Percentiles rank a stretch among this genome's conserved stretches.
Conservation (phyloP, 2,797 vertebrate species). For the Selene dorsalis region DNA sequence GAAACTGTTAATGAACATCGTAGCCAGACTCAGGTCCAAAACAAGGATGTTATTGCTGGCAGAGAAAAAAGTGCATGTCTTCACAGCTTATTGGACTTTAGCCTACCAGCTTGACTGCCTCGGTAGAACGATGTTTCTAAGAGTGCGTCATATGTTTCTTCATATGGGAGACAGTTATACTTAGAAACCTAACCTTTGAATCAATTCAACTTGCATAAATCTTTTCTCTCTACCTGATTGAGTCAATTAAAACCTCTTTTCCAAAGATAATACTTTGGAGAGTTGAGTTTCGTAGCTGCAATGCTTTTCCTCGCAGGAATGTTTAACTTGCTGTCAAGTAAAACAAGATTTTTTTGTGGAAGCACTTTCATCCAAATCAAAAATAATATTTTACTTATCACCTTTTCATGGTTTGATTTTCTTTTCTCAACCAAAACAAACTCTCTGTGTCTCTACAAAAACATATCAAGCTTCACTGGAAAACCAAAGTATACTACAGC, state of each 20-base stretch:
- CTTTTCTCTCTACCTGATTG: constrained; percentile 60
- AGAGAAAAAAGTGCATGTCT: constrained; percentile 56
- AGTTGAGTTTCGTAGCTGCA: constrained; percentile 53
- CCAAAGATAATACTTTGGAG: constrained; percentile 68
- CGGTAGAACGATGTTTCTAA: constrained; percentile 55
- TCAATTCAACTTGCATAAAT: constrained; percentile 49
- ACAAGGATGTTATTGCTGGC: constrained; percentile 78
- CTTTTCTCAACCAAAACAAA: constrained; percentile 51
- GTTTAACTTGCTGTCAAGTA: constrained; percentile 70
- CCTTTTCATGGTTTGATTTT: constrained; percentile 60
- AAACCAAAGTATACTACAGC: constrained; percentile 38
- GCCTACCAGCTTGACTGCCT: constrained; percentile 53
- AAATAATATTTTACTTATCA: constrained; percentile 73
- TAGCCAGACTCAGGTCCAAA: constrained; percentile 43
- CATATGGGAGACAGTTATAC: constrained; percentile 56
- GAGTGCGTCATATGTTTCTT: constrained; percentile 65
- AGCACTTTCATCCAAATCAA: constrained; percentile 61
- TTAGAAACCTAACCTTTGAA: constrained; percentile 60
- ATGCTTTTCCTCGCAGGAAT: constrained; percentile 42
- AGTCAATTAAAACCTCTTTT: constrained; percentile 68
- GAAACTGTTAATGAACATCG: constrained; percentile 50
- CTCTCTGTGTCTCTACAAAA: constrained; percentile 40
- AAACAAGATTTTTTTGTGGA: constrained; percentile 64
- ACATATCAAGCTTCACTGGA: constrained; percentile 44
- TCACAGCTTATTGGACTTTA: constrained; percentile 71